These are phyloP conservation scores for Odontophorus gujanensis DNA, from an alignment of 2,113 vertebrate genomes.

Conservation along the genomic window DNA sequence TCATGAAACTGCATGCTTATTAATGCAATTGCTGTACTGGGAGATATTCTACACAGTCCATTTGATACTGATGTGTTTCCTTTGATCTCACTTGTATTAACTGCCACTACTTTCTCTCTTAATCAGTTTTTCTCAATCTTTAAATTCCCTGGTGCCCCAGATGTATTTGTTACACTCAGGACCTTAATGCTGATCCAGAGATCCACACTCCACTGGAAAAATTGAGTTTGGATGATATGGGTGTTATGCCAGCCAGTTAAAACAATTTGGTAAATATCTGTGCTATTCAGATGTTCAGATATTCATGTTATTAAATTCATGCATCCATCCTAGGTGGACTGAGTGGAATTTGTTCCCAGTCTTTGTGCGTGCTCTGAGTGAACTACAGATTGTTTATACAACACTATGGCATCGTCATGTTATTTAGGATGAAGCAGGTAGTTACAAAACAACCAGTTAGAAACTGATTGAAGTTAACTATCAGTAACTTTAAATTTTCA, in stretches of 20 bases:
- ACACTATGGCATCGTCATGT: not conserved
- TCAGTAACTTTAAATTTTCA: not conserved
- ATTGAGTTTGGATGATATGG: not conserved
- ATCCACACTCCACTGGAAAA: not conserved
- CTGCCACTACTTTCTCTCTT: not conserved
- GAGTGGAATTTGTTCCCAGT: not conserved
- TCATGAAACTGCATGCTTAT: not conserved
- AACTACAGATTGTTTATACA: not conserved
- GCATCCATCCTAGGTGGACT: not conserved
- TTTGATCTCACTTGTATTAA: constrained; percentile 32
- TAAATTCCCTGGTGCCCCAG: not conserved
- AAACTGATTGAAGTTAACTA: not conserved
- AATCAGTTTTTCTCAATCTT: constrained; percentile 14
- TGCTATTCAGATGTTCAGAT: not conserved
- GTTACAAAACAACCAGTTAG: not conserved
- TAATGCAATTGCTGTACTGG: constrained; percentile 8
- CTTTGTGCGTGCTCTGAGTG: not conserved
- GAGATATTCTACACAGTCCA: constrained; percentile 40
- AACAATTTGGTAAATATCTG: not conserved
- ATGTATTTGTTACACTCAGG: not conserved
- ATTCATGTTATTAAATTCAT: not conserved
- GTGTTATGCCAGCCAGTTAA: not conserved
- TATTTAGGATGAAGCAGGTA: not conserved
- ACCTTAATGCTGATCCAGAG: not conserved
- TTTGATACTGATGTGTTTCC: constrained; percentile 31